phyloP scores from a whole-genome alignment of 2,113 vertebrate species.

The Saguinus midas region DNA sequence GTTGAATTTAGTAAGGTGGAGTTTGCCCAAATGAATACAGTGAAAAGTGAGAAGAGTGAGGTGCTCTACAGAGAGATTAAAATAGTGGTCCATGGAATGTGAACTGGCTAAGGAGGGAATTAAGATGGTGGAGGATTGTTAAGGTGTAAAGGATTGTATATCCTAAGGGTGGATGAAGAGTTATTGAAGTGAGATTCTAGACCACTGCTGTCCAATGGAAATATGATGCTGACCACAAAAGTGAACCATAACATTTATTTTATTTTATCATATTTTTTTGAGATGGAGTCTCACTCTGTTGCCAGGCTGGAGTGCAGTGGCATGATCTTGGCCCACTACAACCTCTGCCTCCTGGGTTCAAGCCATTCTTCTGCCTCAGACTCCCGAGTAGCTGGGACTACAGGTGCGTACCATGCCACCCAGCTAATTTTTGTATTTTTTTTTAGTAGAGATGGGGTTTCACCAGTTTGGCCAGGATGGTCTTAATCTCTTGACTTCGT shows the following conservation, averaged over 20 bases:
- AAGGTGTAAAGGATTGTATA: background rate
- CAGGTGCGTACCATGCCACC: no score
- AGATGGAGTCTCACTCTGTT: no score
- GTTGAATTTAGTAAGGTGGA: background rate
- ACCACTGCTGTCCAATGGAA: background rate
- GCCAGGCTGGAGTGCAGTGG: no score
- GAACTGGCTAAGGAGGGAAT: background rate
- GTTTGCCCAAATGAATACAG: background rate
- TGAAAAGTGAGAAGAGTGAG: background rate
- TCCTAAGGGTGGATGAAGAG: background rate
- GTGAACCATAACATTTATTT: background rate
- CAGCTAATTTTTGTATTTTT: no score
- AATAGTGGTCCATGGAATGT: background rate
- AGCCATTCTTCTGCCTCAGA: no score
- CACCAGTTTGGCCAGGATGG: no score
- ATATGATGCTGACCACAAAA: background rate
- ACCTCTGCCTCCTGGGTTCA: no score
- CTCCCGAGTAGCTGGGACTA: no score
- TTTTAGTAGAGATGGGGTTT: no score
- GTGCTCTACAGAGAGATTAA: background rate
- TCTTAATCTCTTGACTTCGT: no score
- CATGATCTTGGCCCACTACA: no score
- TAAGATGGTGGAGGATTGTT: background rate
- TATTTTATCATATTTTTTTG: no score
- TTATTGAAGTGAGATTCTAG: background rate